Percentiles rank a stretch among this genome's conserved stretches.
Conservation (phyloP, 2,888 invertebrate genomes). For the Coleophora flavipennella region DNA sequence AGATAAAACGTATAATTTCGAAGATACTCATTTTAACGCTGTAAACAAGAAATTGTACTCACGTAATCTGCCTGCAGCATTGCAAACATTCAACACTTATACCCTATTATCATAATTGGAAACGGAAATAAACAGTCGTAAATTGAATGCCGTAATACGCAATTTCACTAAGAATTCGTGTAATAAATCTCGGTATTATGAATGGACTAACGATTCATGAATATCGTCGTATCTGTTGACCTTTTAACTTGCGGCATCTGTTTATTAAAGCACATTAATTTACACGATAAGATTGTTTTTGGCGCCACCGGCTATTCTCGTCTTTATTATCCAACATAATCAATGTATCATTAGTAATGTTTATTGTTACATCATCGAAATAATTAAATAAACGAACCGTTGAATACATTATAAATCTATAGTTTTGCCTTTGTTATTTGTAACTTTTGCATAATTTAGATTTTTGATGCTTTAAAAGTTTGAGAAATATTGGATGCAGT, state of each 20-base stretch:
- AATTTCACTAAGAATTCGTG: constrained; percentile 10
- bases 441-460: no score
- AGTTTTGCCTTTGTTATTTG: no score
- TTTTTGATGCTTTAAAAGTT: no score
- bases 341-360: no score
- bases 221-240: constrained; percentile 35
- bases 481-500: no score
- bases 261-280: constrained; percentile 46
- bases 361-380: no score
- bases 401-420: no score
- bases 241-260: constrained; percentile 34
- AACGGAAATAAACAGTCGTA: neutral
- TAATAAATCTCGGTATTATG: constrained; percentile 20
- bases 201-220: constrained; percentile 24
- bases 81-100: neutral
- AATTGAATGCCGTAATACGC: neutral
- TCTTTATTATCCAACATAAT: no score
- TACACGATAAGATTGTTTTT: constrained; percentile 29
- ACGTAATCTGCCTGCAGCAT: neutral
- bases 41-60: neutral
- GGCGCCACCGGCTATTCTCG: constrained; percentile 11
- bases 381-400: no score
- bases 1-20: constrained; percentile 1
- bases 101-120: no score
- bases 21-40: neutral